Percentiles rank a stretch among this genome's conserved stretches.
phyloP scores from a whole-genome alignment of 2,797 vertebrate genomes.

The Enteromius viviparus region DNA sequence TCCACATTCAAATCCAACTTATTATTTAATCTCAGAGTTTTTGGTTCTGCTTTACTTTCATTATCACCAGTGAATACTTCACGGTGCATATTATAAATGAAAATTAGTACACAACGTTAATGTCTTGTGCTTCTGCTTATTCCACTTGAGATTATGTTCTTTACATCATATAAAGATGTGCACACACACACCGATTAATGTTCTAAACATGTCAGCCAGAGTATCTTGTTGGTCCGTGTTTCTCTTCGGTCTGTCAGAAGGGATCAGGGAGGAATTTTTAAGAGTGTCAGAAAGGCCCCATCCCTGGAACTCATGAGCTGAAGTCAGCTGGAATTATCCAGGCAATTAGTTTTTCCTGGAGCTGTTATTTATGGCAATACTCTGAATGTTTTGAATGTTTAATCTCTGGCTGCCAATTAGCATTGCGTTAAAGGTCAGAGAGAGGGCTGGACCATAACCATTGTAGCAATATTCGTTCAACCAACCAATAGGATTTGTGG shows the following conservation, averaged over 20 bases:
- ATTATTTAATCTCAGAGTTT: neutral
- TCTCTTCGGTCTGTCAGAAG: conserved; percentile 24
- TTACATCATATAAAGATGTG: neutral
- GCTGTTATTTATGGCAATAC: conserved; percentile 41
- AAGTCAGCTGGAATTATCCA: conserved; percentile 35
- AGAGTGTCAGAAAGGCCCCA: conserved; percentile 15
- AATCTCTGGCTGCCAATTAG: conserved; percentile 27
- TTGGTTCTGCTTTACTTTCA: neutral
- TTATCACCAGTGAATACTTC: neutral
- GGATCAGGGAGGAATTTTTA: conserved; percentile 17
- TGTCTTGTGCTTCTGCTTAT: neutral
- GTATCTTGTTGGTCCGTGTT: neutral
- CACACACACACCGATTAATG: neutral
- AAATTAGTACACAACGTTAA: neutral
- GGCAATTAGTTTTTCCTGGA: conserved; percentile 40
- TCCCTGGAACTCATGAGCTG: neutral
- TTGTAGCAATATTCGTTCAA: conserved; percentile 28
- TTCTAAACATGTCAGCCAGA: conserved; percentile 16
- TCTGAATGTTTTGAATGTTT: conserved; percentile 33
- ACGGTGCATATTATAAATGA: neutral
- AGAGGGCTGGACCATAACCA: neutral
- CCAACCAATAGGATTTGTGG: conserved; percentile 31
- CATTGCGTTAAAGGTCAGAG: conserved; percentile 39
- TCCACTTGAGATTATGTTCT: conserved; percentile 9
- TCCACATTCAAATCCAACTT: neutral